Percentiles rank a stretch among this genome's conserved stretches.
These are phyloP conservation scores for Ericerus pela DNA, from an alignment of 1,140 invertebrate genomes.

Conservation along the genomic window DNA sequence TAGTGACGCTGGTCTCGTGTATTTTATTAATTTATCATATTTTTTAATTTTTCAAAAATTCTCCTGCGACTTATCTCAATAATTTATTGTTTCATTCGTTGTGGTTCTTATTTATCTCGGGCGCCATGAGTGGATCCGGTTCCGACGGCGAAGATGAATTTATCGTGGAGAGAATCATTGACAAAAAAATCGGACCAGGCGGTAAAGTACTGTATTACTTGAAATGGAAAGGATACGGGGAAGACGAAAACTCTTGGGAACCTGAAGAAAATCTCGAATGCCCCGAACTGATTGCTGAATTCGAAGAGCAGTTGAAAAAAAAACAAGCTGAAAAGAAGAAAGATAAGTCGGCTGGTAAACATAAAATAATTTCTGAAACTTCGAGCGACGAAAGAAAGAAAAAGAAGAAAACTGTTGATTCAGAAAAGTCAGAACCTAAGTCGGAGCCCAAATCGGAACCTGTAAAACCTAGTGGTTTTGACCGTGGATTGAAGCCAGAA, in stretches of 20 bases:
- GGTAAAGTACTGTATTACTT: conserved; percentile 8
- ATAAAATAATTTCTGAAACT: background rate
- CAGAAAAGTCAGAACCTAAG: too few relatives aligned
- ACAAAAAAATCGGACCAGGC: background rate
- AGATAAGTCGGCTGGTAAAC: background rate
- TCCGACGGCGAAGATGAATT: background rate
- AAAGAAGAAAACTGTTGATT: background rate
- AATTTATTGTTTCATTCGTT: too few relatives aligned
- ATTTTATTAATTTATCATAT: too few relatives aligned
- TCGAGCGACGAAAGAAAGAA: background rate
- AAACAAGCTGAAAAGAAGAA: background rate
- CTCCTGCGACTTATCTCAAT: too few relatives aligned
- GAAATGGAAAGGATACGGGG: conserved; percentile 5
- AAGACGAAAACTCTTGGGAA: conserved; percentile 49
- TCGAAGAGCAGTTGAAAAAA: conserved; percentile 35
- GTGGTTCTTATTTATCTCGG: too few relatives aligned
- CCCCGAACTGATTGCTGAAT: conserved; percentile 57
- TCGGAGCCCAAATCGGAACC: background rate
- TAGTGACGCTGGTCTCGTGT: too few relatives aligned
- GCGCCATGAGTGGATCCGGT: background rate
- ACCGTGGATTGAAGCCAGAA: conserved; percentile 76
- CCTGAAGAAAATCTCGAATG: conserved; percentile 58
- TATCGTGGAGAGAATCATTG: conserved; percentile 5
- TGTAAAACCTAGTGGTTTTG: conserved; percentile 51
- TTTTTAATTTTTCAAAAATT: too few relatives aligned